Base-by-base conservation (phyloP, 1,140 invertebrate genomes). In the Hermetia illucens region DNA sequence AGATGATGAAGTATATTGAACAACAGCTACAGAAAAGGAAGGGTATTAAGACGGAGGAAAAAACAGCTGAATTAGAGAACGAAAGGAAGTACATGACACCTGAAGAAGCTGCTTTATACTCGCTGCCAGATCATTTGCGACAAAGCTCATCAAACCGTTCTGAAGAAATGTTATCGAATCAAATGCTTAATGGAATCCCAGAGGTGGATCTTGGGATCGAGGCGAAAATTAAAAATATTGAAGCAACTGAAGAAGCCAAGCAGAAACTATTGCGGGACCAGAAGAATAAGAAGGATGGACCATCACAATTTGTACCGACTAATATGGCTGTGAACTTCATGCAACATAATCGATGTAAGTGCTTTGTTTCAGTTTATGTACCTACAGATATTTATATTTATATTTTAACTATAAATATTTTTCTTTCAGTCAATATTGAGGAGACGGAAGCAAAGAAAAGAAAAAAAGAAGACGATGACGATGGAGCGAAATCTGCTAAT, bases 171-270 rank as follows among this genome's bases (percentile, higher is more conserved):
- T 76, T 99, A 45, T 98, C 93, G 5, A 97, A 97, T 72, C 95
- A 98, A 71, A 98, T 99, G 95, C 68, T 99, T 3, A 95, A 89
- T 57, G 96, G 96, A 38, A 99, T 99, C 45, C 96, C 96, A n/a
- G 96, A 99, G 72, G 87, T 99, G 2, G 95, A 99, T 69, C 70
- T 99, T 29, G 96, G 96, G 24, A 95, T 99, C 48, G 91, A 98
- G 52, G 91, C 90, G 1, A 95, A 96, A 70, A 97, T 98, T 42
- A 77, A 78, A 51, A 98, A 97, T 58, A 98, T 98, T 50, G 92
- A 97, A 72, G 88, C 89, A 5, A 98, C 93, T 4, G 94, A 98
- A 65, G 91, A 94, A 55, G 91, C 93, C 1, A 97, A 97, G 63
- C 77, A 92, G 50, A 88, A 81, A 65, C 63, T 97, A 33, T 52